Conservation (phyloP, 2,113 vertebrate genomes). For the Syrrhaptes paradoxus region DNA sequence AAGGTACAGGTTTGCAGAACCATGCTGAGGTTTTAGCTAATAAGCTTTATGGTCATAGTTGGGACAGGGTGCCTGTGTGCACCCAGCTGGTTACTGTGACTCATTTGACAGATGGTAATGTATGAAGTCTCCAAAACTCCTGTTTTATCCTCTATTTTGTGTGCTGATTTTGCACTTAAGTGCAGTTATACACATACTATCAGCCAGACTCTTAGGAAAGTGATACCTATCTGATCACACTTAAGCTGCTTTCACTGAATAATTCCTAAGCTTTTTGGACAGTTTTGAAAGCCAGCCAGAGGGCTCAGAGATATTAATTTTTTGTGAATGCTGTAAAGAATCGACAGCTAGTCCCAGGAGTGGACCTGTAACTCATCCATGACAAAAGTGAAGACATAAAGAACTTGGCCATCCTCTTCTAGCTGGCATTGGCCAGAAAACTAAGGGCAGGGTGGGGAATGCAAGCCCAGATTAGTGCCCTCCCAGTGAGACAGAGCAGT, state of each 20-base stretch:
- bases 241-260: neutral
- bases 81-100: neutral
- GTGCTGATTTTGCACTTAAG: neutral
- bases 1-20: neutral
- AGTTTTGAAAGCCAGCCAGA: neutral
- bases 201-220: neutral
- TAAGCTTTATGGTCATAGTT: neutral
- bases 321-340: neutral
- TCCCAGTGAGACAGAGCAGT: neutral
- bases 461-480: neutral
- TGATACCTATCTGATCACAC: fast-evolving
- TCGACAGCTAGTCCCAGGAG: neutral
- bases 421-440: neutral
- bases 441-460: neutral
- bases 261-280: neutral
- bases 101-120: neutral
- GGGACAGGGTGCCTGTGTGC: too few species aligned
- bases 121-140: neutral
- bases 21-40: neutral
- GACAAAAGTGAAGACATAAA: neutral
- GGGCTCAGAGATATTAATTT: neutral
- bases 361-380: neutral
- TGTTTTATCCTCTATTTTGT: neutral
- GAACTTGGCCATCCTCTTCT: neutral
- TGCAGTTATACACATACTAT: neutral